Base-by-base conservation (phyloP, 92 coral and sea anemone genomes). In the Porites lobata region DNA sequence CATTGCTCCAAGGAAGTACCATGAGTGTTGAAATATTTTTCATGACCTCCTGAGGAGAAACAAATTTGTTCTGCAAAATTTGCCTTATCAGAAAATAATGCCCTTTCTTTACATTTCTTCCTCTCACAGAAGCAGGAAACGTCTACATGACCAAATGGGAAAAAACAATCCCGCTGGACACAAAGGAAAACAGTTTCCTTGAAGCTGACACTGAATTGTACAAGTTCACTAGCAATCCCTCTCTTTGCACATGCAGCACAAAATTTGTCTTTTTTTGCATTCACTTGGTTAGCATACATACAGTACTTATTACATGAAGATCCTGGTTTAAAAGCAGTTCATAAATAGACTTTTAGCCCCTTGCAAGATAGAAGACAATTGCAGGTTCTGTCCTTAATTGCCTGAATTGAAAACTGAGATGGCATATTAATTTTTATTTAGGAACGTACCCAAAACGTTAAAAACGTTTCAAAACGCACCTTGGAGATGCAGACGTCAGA, bases 111-210 rank as follows among this genome's bases (percentile, higher is more conserved):
- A 1, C 57, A n/a, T 71, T 24, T 67, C 24, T 69, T 43, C 26
- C 32, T 15, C 7, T 57, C 64, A 18, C 65, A 29, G 65, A 61
- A 85, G 19, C 68, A 52, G 0, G 21, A 29, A 12, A 85, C 11
- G 18, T 85, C 47, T 54, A 65, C 58, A 63, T 64, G 76, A 20
- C 50, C 66, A 3, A 85, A 63, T 0, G 76, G 83, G 56, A 50
- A 76, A 57, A 77, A 22, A 63, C 84, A 76, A 54, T 65, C 77
- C 66, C 65, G 65, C 43, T 32, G 54, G 43, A 7, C 19, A 22
- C 83, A 76, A 15, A 77, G 82, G 21, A 53, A 77, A 76, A 85
- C 21, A 19, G 77, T 75, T 47, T 85, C 84, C 65, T 85, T 19
- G 8, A 85, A 29, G 57, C 77, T 76, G 8, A 85, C 67, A 32